These are phyloP conservation scores for Litoditis marina DNA, from an alignment of 2,888 invertebrate genomes.

Conservation along the genomic window DNA sequence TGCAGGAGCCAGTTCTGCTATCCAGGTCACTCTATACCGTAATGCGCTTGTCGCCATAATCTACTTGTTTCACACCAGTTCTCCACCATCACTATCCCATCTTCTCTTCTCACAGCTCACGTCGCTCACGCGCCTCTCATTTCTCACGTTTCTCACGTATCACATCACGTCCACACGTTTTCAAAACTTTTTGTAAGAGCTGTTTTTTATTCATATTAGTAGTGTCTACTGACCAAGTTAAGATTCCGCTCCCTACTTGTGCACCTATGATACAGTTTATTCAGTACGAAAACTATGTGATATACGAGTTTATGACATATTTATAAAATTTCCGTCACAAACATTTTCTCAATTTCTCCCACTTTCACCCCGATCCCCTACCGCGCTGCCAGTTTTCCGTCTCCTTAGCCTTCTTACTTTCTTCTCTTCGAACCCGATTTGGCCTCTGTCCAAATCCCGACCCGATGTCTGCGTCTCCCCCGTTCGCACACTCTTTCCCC, in stretches of 20 bases:
- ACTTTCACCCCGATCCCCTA: not conserved
- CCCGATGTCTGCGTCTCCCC: not conserved
- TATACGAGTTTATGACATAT: no score
- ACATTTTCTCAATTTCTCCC: not conserved
- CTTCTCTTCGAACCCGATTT: not conserved
- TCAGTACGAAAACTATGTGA: no score
- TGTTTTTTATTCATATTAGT: no score
- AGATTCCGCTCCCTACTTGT: no score
- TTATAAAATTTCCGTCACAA: no score
- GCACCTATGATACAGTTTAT: no score
- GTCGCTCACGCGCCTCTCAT: not conserved
- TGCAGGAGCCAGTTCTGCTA: no score
- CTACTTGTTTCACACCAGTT: constrained; percentile 1
- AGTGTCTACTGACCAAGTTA: no score
- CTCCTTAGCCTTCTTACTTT: not conserved
- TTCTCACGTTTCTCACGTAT: not conserved
- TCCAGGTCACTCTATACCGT: no score
- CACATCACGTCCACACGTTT: not conserved
- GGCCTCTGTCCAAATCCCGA: not conserved
- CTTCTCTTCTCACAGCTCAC: not conserved
- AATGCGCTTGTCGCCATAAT: constrained; percentile 1
- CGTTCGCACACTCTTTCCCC: not conserved
- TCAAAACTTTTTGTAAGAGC: not conserved
- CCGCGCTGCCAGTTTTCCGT: not conserved
- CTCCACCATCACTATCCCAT: not conserved